Evolutionary conservation across 2,113 vertebrate species (phyloP), one percentile per base, ranked within the genome.

Genomic region (Anthoscopus minutus): DNA sequence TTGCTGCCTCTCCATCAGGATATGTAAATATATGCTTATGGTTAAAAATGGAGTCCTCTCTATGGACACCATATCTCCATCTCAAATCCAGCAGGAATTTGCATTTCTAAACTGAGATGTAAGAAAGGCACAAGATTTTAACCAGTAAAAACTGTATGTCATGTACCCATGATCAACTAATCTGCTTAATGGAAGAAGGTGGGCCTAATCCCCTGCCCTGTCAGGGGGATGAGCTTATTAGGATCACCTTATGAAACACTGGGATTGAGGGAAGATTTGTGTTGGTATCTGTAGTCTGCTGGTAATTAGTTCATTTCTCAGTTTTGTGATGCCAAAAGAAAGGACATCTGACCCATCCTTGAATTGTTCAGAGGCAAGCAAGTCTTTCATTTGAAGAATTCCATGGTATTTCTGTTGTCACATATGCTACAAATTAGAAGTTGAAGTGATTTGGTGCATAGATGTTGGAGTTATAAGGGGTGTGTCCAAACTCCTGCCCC

Each of bases 101-200:
- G 12, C 18, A 64, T 71, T 71, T 56, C 50, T 82, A 53, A 73
- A 54, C 44, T 13, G 16, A 20, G 15, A 30, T 33, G 5, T 53
- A 74, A 79, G 38, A 93, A 42, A 15, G 31, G 19, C 25, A 51
- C 16, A 7, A 13, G 16, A 35, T 74, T 51, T 79, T 19, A 54
- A 27, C 19, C 16, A 31, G 21, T 62, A 83, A 77, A 93, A 66
- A 10, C 8, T 24, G 47, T 73, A 7, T 37, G 6, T 31, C 6
- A 0, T 6, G 3, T 54, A 6, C 11, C 65, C 0, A 2, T 40
- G n/a, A 22, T 71, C 42, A 47, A 2, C 13, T 51, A 8, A 18
- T 30, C 12, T 73, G 20, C 27, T 58, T 35, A 48, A 13, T 37
- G 31, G 33, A 73, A 44, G 33, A 57, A 86, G 21, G 11, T 58